phyloP scores from a whole-genome alignment of 2,113 vertebrate genomes.

The Callospermophilus lateralis region DNA sequence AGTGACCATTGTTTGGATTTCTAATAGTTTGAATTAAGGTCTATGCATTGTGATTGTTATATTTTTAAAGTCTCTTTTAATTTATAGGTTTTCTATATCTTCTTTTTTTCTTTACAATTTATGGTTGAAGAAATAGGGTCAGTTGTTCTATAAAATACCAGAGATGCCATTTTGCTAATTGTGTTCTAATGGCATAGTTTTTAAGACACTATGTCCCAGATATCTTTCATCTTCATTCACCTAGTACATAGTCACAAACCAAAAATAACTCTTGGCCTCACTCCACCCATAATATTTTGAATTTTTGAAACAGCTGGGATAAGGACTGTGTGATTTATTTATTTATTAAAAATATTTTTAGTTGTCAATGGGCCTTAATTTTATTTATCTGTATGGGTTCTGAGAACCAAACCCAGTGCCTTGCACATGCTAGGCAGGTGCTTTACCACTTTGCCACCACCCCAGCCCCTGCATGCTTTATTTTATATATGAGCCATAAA shows the following conservation, averaged over 20 bases:
- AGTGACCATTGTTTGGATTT: background rate
- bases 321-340: constrained; percentile 8
- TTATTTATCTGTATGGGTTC: too few species aligned
- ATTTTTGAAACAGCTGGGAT: background rate
- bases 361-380: too few species aligned
- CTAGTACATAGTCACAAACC: background rate
- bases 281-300: background rate
- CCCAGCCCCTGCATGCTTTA: background rate
- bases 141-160: background rate
- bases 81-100: background rate
- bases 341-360: too few species aligned
- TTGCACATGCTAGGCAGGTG: too few species aligned
- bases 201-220: constrained; percentile 15
- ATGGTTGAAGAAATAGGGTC: background rate
- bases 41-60: background rate
- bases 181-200: background rate
- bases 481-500: background rate
- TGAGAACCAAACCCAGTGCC: too few species aligned
- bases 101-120: background rate
- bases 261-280: background rate
- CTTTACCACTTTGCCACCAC: too few species aligned
- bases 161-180: constrained; percentile 6
- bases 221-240: constrained; percentile 23
- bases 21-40: constrained; percentile 32
- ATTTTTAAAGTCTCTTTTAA: background rate